Base-by-base conservation (phyloP, 2,888 invertebrate species). In the Mimachlamys varia region DNA sequence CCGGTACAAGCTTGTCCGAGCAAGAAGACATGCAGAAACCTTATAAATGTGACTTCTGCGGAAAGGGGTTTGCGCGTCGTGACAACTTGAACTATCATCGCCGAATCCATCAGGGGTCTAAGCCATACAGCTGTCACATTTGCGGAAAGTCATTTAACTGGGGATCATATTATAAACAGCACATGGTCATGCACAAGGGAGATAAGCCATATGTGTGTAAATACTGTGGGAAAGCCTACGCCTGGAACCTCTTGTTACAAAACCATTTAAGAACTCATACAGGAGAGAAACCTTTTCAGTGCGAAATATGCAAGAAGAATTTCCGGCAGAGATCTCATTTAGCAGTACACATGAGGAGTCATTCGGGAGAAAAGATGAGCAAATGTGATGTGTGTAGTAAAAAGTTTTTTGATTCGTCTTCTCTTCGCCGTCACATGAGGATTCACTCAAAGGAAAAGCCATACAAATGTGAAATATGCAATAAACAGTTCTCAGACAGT, bases 111-210 rank as follows among this genome's bases (percentile, higher is more conserved):
- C 33, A 33, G 33, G 76, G 13, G 4, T 13, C 76, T 17, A 76
- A 76, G 15, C 76, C 76, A 76, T 76, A 76, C 76, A 33, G 33
- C 27, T 76, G 76, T 76, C 76, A 76, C 33, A 76, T 76, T 33
- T 76, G 76, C 13, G 76, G 76, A 13, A 76, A 76, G 76, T 76
- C 76, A 1, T 76, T 76, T 33, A 76, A 76, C 33, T 76, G 76
- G 76, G 76, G 76, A 4, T 76, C 76, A 15, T 76, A 76, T 76
- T 76, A 76, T 76, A 76, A 76, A 17, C 76, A 76, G 33, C 76
- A 76, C 15, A 76, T 76, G 76, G 76, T 76, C 7, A 76, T 76
- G 76, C 76, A 76, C 33, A 76, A 76, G 76, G 76, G 76, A 27
- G 76, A 76, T 76, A 76, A 76, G 7, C 76, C 76, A 7, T 76